These are phyloP conservation scores for Drosophila antonietae DNA, from an alignment of 2,888 invertebrate genomes.

Conservation along the genomic window DNA sequence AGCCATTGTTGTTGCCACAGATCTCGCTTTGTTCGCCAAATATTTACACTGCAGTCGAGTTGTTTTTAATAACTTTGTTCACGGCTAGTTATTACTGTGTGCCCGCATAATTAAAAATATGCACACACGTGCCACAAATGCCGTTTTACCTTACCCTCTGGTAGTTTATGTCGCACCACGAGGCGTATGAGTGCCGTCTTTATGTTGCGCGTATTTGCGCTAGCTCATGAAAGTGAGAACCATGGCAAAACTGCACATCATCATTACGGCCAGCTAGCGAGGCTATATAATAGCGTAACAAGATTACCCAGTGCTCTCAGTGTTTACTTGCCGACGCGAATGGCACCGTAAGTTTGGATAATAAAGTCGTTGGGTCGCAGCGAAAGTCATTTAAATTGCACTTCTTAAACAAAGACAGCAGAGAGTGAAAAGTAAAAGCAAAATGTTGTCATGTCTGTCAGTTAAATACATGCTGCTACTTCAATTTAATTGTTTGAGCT, in stretches of 20 bases:
- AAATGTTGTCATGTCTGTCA: neutral
- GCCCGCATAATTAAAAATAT: conserved; percentile 72
- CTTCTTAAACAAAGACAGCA: neutral
- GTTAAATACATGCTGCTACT: conserved; percentile 1
- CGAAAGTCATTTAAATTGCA: conserved; percentile 35
- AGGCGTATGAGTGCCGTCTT: conserved; percentile 41
- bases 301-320: conserved; percentile 31
- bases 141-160: neutral
- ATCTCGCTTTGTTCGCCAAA: conserved; percentile 65
- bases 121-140: conserved; percentile 47
- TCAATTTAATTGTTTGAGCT: conserved; percentile 2
- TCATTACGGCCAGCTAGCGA: conserved; percentile 38
- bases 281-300: conserved; percentile 36
- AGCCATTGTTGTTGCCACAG: conserved; percentile 50
- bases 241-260: conserved; percentile 36
- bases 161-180: conserved; percentile 8
- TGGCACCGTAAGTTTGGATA: conserved; percentile 6
- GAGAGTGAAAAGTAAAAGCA: conserved; percentile 1
- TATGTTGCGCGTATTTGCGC: conserved; percentile 54
- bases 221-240: conserved; percentile 33
- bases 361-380: conserved; percentile 33
- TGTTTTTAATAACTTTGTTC: conserved; percentile 67
- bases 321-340: conserved; percentile 32
- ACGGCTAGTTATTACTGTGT: conserved; percentile 46
- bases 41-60: conserved; percentile 56